Evolutionary conservation across 2,888 invertebrate species (phyloP).

Genomic region (Teinopalpus imperialis): DNA sequence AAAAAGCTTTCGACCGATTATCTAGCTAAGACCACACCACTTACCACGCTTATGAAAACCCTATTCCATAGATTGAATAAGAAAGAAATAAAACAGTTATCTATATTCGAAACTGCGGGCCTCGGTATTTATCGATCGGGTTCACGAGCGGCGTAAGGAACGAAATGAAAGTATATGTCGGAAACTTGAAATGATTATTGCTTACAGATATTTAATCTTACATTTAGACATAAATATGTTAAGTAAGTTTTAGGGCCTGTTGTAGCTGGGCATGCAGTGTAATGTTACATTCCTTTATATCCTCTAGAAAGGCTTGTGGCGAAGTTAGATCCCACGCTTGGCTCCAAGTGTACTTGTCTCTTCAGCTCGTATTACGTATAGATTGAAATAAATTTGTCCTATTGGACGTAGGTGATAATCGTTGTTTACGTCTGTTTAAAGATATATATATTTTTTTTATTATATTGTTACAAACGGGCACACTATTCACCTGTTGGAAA

Average conservation of each 20-base stretch:
- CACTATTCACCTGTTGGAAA: too few species aligned
- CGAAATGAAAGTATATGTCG: constrained; percentile 43
- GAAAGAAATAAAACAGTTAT: constrained; percentile 69
- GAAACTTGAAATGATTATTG: constrained; percentile 35
- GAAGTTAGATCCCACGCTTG: constrained; percentile 26
- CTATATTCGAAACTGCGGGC: constrained; percentile 62
- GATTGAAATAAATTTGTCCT: constrained; percentile 64
- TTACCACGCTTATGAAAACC: constrained; percentile 28
- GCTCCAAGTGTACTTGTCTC: constrained; percentile 51
- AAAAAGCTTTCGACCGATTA: too few species aligned
- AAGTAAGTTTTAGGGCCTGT: constrained; percentile 11
- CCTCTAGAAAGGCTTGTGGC: constrained; percentile 32
- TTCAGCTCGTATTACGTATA: constrained; percentile 25
- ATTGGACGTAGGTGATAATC: constrained; percentile 54
- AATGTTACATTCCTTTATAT: constrained; percentile 26
- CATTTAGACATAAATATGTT: constrained; percentile 25
- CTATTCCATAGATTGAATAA: constrained; percentile 54
- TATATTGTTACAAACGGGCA: too few species aligned
- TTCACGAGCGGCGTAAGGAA: constrained; percentile 48
- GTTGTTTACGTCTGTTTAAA: too few species aligned
- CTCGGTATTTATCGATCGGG: constrained; percentile 51
- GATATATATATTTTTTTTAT: too few species aligned
- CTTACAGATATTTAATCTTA: constrained; percentile 29
- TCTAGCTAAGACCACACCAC: too few species aligned
- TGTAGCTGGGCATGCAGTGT: constrained; percentile 21